phyloP scores from a whole-genome alignment of 2,888 invertebrate species.

The Oscheius onirici region DNA sequence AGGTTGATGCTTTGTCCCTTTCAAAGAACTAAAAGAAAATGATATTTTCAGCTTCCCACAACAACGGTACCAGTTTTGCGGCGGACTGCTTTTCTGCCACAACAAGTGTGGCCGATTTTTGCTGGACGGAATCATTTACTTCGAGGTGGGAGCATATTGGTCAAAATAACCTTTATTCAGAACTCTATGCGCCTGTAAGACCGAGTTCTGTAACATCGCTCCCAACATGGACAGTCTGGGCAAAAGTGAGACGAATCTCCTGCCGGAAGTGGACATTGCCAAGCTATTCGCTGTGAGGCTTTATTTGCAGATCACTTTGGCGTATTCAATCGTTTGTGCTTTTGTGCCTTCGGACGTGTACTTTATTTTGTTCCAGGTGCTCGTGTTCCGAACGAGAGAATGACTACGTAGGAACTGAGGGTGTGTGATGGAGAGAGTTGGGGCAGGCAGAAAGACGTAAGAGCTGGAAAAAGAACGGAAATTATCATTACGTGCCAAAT shows the following conservation, averaged over 20 bases:
- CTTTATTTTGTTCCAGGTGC: too few relatives aligned
- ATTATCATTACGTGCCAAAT: too few relatives aligned
- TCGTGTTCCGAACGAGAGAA: too few relatives aligned
- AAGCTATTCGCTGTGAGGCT: conserved; percentile 12
- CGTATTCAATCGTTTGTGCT: too few relatives aligned
- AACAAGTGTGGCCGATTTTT: not conserved
- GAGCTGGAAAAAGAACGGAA: too few relatives aligned
- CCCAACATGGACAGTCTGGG: not conserved
- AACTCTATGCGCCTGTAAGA: conserved; percentile 24
- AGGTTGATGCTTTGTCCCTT: not conserved
- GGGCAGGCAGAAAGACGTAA: too few relatives aligned
- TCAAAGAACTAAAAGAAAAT: not conserved
- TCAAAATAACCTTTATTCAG: not conserved
- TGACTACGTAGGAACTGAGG: too few relatives aligned
- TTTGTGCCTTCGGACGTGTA: too few relatives aligned
- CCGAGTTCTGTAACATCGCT: conserved; percentile 21
- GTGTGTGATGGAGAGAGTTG: too few relatives aligned
- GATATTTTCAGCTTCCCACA: not conserved
- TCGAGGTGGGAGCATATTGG: not conserved
- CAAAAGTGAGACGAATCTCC: conserved; percentile 11
- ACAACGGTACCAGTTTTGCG: not conserved
- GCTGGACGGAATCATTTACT: conserved; percentile 17
- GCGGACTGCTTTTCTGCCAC: conserved; percentile 2
- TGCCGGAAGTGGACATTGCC: conserved; percentile 16
- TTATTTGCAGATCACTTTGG: too few relatives aligned